Percentiles rank a stretch among this genome's conserved stretches.
These are phyloP conservation scores for Acromyrmex charruanus DNA, from an alignment of 1,140 invertebrate genomes.

Conservation along the genomic window DNA sequence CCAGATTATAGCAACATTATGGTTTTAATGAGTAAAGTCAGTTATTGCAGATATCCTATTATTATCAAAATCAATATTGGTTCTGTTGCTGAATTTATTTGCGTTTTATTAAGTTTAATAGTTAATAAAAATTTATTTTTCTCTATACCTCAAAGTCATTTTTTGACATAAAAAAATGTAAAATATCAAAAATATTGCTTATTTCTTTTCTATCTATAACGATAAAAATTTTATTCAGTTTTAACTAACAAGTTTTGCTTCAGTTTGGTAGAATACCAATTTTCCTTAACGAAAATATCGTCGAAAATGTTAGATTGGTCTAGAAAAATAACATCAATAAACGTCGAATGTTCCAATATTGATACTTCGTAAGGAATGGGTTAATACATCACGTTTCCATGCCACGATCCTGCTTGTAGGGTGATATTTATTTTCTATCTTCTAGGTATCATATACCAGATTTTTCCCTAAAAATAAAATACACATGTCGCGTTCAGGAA, in stretches of 20 bases:
- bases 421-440: constrained; percentile 27
- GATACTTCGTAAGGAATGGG: background rate
- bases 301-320: background rate
- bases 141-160: background rate
- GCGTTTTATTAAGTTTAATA: background rate
- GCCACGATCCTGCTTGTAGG: background rate
- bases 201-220: background rate
- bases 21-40: background rate
- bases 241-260: background rate
- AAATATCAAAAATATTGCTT: background rate
- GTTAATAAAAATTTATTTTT: background rate
- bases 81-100: background rate
- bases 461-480: constrained; percentile 28
- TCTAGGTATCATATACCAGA: background rate
- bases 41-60: background rate
- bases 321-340: constrained; percentile 10
- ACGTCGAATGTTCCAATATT: constrained; percentile 33
- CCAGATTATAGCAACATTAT: background rate
- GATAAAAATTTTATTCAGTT: background rate
- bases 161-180: background rate
- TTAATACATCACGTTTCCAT: constrained; percentile 18
- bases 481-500: background rate
- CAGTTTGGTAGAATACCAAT: background rate
- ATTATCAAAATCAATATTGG: background rate
- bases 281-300: constrained; percentile 16